These are phyloP conservation scores for Scaptomyza cyrtandrae DNA, from an alignment of 2,888 invertebrate genomes.

Conservation along the genomic window DNA sequence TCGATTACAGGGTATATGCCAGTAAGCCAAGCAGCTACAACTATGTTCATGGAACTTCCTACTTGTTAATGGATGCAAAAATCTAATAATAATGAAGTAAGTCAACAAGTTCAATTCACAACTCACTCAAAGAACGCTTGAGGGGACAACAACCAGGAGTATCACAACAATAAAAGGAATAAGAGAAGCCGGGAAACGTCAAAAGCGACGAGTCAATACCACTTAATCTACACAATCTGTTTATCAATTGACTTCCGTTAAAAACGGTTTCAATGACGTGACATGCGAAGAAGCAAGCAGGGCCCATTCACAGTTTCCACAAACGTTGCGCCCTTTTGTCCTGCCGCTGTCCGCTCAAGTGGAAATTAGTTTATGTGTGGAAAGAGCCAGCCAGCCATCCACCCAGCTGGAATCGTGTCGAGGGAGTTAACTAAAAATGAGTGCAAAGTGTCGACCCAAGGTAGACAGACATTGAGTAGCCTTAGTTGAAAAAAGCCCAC, in stretches of 20 bases:
- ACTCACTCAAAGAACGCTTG: background rate
- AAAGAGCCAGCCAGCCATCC: background rate
- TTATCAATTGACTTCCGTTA: conserved; percentile 73
- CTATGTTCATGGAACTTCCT: background rate
- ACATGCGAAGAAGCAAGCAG: background rate
- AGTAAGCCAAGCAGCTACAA: background rate
- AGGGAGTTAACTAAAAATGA: conserved; percentile 24
- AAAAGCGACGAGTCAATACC: conserved; percentile 62
- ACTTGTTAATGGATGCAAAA: background rate
- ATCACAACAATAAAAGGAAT: conserved; percentile 6
- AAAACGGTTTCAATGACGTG: conserved; percentile 55
- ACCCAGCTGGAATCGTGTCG: conserved; percentile 23
- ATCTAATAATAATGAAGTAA: background rate
- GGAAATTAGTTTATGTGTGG: conserved; percentile 52
- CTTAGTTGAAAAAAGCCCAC: background rate
- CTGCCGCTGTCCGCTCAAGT: conserved; percentile 48
- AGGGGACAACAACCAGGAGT: background rate
- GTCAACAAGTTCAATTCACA: conserved; percentile 2
- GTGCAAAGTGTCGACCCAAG: conserved; percentile 37
- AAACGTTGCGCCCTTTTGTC: background rate
- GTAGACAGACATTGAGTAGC: conserved; percentile 4
- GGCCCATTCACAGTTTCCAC: background rate
- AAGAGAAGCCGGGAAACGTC: background rate
- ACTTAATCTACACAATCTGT: conserved; percentile 75
- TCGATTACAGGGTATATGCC: too few species aligned